Evolutionary conservation across 2,888 invertebrate species (phyloP), one percentile per base, ranked within the genome.

Genomic region (Luperina testacea): DNA sequence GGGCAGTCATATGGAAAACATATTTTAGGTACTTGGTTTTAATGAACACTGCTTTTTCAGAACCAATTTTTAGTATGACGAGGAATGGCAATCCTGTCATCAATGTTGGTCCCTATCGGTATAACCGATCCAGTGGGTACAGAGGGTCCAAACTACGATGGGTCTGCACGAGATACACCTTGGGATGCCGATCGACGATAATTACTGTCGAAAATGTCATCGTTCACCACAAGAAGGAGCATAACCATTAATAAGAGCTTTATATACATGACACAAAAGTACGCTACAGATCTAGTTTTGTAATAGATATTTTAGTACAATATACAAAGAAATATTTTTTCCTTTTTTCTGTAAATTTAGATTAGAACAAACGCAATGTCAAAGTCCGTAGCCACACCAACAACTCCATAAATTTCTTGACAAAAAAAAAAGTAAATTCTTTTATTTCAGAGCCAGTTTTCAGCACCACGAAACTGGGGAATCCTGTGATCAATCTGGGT

Each of bases 401-500:
- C 13, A 74, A 77, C 13, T 61, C 0, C 24, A 48, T 51, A 53
- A 32, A 53, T 27, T 24, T 38, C 24, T 72, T 45, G 48, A 72
- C 45, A 45, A 38, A 80, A 80, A 80, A 80, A 8, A 13, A 13
- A 45, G 3, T 42, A 0, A 51, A 51, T 32, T 17, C 27, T 9
- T 81, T 20, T 20, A 15, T 83, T 83, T 7, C 85, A 83, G 82
- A 9, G 1, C 72, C 81, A 27, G 6, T 72, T 13, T 83, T 91
- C 42, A 76, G 84, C 1, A 83, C 72, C 11, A 89, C 92, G 11
- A 85, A 69, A 13, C 72, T 70, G 6, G 91, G 92, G 4, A 89
- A 88, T 24, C 88, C 88, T 5, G 86, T 90, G 1, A 76, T 92
- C 3, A 69, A 85, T 9, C 13, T 90, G 17, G 91, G 89, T 11